Percentiles rank a stretch among this genome's conserved stretches.
These are phyloP conservation scores for Triops cancriformis DNA, from an alignment of 1,140 invertebrate species.

Conservation along the genomic window DNA sequence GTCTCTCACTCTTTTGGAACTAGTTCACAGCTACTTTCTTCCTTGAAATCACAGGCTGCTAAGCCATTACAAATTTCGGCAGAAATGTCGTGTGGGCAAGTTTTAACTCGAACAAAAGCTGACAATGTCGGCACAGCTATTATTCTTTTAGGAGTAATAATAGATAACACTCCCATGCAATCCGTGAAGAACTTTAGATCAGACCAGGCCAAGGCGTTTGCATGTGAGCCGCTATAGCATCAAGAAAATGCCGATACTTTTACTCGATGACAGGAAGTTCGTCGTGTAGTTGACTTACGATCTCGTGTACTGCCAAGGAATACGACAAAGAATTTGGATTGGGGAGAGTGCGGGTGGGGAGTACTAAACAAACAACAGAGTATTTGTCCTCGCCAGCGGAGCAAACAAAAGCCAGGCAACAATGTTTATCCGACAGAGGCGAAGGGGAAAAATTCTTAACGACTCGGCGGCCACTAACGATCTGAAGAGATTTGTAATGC, in stretches of 20 bases:
- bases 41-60: background rate
- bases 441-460: background rate
- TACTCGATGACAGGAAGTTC: background rate
- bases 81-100: background rate
- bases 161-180: too few relatives aligned
- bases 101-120: too few relatives aligned
- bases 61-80: background rate
- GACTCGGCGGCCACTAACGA: background rate
- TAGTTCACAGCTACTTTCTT: background rate
- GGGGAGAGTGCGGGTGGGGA: background rate
- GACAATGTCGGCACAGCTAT: too few relatives aligned
- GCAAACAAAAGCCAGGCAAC: background rate
- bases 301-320: background rate
- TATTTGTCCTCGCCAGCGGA: background rate
- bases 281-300: background rate
- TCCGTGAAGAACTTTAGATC: too few relatives aligned
- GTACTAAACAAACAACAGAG: background rate
- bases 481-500: background rate
- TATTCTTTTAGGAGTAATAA: too few relatives aligned
- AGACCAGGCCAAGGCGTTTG: too few relatives aligned
- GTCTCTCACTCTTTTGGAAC: background rate
- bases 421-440: background rate
- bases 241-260: background rate
- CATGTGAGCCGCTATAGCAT: background rate
- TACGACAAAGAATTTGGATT: background rate